phyloP scores from a whole-genome alignment of 2,797 vertebrate species.

The Xenops minutus region DNA sequence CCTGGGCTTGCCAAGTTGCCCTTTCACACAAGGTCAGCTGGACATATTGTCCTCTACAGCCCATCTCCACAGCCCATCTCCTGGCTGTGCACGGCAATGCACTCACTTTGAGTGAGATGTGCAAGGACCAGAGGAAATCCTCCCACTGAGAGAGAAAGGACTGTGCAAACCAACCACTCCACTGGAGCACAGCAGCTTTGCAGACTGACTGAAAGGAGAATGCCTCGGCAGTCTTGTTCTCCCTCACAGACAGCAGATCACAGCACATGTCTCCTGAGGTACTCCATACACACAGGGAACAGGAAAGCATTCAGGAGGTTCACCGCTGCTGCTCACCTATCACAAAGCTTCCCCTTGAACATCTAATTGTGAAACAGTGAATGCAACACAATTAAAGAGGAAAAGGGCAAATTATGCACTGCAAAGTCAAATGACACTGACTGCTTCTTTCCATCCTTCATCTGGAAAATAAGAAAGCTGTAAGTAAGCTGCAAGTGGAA shows the following conservation, averaged over 20 bases:
- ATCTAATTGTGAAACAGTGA: background rate
- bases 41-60: background rate
- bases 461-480: background rate
- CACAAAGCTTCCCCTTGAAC: background rate
- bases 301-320: background rate
- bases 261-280: background rate
- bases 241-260: background rate
- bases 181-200: fast-evolving
- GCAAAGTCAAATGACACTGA: background rate
- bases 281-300: background rate
- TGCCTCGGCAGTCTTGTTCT: background rate
- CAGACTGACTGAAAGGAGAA: background rate
- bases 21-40: background rate
- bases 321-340: background rate
- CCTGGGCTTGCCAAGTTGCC: background rate
- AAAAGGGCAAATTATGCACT: constrained; percentile 3
- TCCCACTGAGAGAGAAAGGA: background rate
- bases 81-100: fast-evolving
- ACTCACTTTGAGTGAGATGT: background rate
- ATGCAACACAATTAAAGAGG: background rate
- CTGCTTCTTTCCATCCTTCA: background rate
- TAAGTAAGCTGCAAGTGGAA: background rate
- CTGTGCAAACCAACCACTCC: background rate
- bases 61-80: background rate
- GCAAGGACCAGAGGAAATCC: background rate